Base-by-base conservation (phyloP, 2,888 invertebrate species). In the Neuroscelio doddi region DNA sequence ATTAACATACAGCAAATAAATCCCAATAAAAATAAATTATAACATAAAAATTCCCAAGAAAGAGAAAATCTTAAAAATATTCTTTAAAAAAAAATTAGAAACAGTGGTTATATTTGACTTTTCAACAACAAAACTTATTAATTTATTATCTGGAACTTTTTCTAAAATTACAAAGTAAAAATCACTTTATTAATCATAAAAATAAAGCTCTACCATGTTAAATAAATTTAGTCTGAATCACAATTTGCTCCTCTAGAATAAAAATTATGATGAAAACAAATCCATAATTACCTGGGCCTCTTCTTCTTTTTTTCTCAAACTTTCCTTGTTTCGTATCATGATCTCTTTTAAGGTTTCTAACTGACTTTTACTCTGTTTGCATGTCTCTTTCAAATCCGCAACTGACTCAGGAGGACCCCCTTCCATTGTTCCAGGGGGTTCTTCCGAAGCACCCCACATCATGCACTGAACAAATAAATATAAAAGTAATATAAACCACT, bases 271-370 rank as follows among this genome's bases (percentile, higher is more conserved):
- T 36, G 12, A 3, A 14, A 36, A 36, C 7, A n/a, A n/a, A n/a
- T n/a, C n/a, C n/a, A n/a, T n/a, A n/a, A n/a, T 71, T 66, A 85
- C 85, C 80, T 84, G 81, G 17, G 82, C 77, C 59, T 82, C 81
- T 42, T 83, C 80, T 39, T 85, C 83, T 53, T 83, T 84, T 44
- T 77, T 79, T 39, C 79, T 81, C 50, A 82, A 63, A 62, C 78
- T 81, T 30, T 81, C 77, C 44, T 82, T 81, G 64, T 80, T 82
- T 34, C 71, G 75, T 9, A 76, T 58, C 79, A 85, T 80, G 24
- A 84, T 77, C 56, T 84, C 82, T 57, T 82, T 83, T 14, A 82
- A 72, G 29, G 76, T 75, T 49, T 80, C 80, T 46, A 80, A 46
- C 66, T 82, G 79, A 63, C 58, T 81, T 68, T 79, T 78, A 53